These are phyloP conservation scores for Pyralis farinalis DNA, from an alignment of 2,888 invertebrate species.

Conservation along the genomic window DNA sequence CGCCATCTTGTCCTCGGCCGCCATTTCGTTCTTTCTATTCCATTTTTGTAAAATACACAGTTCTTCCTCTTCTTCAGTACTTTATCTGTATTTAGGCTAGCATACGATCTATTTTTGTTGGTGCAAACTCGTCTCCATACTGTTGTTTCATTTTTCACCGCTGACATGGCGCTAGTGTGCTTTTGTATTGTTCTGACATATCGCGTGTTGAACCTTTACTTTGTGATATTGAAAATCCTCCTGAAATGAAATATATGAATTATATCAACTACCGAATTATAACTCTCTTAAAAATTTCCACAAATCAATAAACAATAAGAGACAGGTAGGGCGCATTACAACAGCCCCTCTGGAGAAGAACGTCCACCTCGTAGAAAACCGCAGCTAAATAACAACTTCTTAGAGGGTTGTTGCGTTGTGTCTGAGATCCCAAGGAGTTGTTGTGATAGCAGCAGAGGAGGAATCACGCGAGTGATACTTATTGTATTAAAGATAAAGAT, in stretches of 20 bases:
- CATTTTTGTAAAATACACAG: constrained; percentile 23
- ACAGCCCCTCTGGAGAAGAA: no score
- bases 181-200: constrained; percentile 52
- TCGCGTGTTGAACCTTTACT: constrained; percentile 36
- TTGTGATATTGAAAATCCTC: constrained; percentile 19
- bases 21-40: constrained; percentile 28
- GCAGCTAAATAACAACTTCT: no score
- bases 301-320: no score
- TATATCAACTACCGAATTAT: no score
- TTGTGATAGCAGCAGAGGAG: no score
- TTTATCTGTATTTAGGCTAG: constrained; percentile 21
- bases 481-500: no score
- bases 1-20: constrained; percentile 46
- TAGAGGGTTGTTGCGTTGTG: no score
- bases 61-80: constrained; percentile 22
- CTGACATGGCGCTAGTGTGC: constrained; percentile 52
- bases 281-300: no score
- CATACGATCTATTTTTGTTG: constrained; percentile 14
- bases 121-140: constrained; percentile 12
- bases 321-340: no score
- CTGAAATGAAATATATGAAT: constrained; percentile 19
- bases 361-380: no score
- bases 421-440: no score
- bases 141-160: constrained; percentile 51
- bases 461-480: no score